A percentile compares a stretch with the other conserved stretches of the same genome.
Evolutionary conservation across 2,113 vertebrate species (phyloP).

Genomic region (Syrrhaptes paradoxus): DNA sequence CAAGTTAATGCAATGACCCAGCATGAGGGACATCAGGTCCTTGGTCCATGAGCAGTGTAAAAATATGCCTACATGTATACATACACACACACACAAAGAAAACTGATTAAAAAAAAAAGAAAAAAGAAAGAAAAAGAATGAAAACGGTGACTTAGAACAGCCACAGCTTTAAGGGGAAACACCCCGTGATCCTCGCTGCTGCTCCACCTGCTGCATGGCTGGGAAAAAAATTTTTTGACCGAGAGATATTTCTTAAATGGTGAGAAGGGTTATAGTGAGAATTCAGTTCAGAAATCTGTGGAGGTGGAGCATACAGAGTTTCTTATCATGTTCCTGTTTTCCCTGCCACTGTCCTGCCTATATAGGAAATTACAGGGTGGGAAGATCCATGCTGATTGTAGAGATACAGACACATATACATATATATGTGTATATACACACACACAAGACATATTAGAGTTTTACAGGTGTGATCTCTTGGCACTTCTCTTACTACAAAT

Average conservation of each 20-base stretch:
- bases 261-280: not conserved
- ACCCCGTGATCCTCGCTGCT: accelerated
- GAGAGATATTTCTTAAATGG: not conserved
- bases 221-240: not conserved
- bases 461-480: not conserved
- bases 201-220: not conserved
- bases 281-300: not conserved
- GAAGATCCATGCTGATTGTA: not conserved
- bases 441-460: not conserved
- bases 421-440: accelerated
- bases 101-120: not conserved
- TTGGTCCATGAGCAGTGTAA: not conserved
- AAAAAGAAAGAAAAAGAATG: too few species aligned
- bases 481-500: not conserved
- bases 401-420: not conserved
- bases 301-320: not conserved
- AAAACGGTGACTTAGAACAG: too few species aligned
- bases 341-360: not conserved
- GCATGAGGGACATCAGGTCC: not conserved
- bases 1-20: not conserved
- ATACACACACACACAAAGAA: not conserved
- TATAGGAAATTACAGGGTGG: not conserved
- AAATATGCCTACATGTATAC: too few species aligned
- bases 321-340: not conserved
- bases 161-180: too few species aligned